Evolutionary conservation across 2,113 vertebrate genomes (phyloP).

Genomic region (Myrmecophaga tridactyla): DNA sequence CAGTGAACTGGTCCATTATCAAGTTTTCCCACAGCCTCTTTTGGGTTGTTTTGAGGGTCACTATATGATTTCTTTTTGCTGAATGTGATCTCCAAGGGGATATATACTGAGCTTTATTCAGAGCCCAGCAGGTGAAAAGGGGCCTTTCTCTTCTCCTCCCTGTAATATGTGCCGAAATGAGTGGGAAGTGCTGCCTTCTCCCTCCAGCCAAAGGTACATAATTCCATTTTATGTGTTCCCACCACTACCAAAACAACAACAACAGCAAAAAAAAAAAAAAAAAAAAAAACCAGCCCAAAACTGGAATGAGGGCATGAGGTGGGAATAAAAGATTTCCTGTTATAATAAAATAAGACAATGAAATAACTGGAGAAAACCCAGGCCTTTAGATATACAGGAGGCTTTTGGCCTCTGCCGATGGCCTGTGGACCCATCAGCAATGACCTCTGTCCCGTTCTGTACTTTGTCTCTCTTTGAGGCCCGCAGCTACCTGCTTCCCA

Average conservation of each 20-base stretch:
- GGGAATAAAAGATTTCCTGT: background rate
- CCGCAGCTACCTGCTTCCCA: background rate
- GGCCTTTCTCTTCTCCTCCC: background rate
- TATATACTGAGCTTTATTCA: conserved; percentile 33
- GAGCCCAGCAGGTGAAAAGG: conserved; percentile 47
- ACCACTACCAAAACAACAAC: background rate
- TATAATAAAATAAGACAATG: background rate
- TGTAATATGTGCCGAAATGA: background rate
- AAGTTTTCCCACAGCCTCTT: background rate
- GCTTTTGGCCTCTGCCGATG: background rate
- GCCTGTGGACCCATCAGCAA: background rate
- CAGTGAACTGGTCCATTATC: conserved; percentile 31
- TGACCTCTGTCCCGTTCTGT: background rate
- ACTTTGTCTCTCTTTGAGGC: background rate
- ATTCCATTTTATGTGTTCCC: background rate
- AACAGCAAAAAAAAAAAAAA: background rate
- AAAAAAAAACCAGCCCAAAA: too few species aligned
- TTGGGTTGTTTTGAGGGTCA: conserved; percentile 51
- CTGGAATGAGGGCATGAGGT: background rate
- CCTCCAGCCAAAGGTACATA: background rate
- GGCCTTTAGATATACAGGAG: background rate
- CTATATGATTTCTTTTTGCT: background rate
- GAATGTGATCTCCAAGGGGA: conserved; percentile 5
- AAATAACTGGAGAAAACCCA: background rate
- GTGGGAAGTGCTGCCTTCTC: background rate